Conservation (phyloP, 2,113 vertebrate genomes). For the Brachypteracias leptosomus region DNA sequence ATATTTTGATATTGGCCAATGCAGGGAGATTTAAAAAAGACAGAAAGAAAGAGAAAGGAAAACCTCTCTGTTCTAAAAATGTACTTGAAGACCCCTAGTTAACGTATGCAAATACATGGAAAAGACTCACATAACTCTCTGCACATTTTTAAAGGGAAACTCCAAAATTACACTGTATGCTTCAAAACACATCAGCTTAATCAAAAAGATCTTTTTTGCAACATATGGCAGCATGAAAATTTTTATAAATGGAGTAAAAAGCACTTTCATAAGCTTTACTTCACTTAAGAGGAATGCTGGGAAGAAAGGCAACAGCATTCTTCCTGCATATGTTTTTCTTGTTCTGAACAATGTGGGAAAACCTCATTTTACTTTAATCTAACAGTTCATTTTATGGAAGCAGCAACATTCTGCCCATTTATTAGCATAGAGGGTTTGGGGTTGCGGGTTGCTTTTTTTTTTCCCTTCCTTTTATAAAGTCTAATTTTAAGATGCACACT, state of each 20-base stretch:
- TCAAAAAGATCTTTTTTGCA: conserved; percentile 75
- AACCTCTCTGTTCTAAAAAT: conserved; percentile 40
- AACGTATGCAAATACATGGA: conserved; percentile 64
- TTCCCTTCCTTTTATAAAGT: conserved; percentile 63
- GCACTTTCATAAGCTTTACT: conserved; percentile 80
- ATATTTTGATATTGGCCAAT: conserved; percentile 70
- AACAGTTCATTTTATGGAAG: conserved; percentile 78
- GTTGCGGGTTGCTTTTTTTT: neutral
- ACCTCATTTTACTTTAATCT: conserved; percentile 78
- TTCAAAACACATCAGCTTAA: conserved; percentile 78
- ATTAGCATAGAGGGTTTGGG: conserved; percentile 74
- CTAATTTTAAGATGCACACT: conserved; percentile 83
- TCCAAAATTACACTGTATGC: conserved; percentile 63
- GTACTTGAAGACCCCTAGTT: conserved; percentile 43
- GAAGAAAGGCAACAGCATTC: conserved; percentile 71
- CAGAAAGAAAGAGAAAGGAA: neutral
- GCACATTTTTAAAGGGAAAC: conserved; percentile 67
- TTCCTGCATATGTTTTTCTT: conserved; percentile 78
- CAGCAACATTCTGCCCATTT: conserved; percentile 78
- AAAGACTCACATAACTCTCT: conserved; percentile 58
- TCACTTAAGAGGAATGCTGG: conserved; percentile 77
- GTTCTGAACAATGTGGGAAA: conserved; percentile 78
- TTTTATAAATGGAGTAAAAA: conserved; percentile 81
- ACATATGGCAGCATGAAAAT: conserved; percentile 76
- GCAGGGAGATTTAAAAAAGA: neutral